phyloP scores from a whole-genome alignment of 2,113 vertebrate genomes.

The Alaudala cheleensis region DNA sequence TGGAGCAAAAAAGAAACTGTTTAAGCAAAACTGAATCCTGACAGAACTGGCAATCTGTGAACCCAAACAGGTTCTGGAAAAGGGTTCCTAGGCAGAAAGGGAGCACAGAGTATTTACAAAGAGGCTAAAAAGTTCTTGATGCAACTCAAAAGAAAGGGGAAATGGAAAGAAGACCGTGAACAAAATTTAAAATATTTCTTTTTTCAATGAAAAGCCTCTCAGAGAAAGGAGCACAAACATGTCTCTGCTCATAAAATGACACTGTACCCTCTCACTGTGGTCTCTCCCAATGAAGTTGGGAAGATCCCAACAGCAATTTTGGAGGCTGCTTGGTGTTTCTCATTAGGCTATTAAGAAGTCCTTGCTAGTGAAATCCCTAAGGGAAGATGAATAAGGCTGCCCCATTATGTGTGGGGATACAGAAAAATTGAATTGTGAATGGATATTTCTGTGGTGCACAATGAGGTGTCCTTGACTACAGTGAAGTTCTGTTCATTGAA shows the following conservation, averaged over 20 bases:
- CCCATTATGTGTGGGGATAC: not conserved
- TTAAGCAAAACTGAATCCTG: not conserved
- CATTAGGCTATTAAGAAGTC: not conserved
- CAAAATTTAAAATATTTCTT: not conserved
- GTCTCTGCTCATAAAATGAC: not conserved
- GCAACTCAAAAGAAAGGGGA: not conserved
- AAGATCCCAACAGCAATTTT: not conserved
- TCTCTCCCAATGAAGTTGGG: not conserved
- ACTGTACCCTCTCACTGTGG: not conserved
- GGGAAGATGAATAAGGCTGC: not conserved
- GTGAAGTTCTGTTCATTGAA: not conserved
- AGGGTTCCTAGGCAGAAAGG: not conserved
- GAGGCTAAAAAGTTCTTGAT: not conserved
- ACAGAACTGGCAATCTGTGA: not conserved
- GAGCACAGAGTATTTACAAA: not conserved
- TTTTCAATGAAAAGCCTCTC: not conserved
- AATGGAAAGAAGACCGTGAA: not conserved
- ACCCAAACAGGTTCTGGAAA: not conserved
- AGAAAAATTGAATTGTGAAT: not conserved
- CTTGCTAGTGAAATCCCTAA: not conserved
- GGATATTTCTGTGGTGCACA: not conserved
- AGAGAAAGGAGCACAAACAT: not conserved
- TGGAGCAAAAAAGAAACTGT: rapidly evolving
- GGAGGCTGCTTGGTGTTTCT: not conserved
- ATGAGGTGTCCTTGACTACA: not conserved